phyloP scores from a whole-genome alignment of 2,797 vertebrate genomes.

The Dicrostonyx torquatus region DNA sequence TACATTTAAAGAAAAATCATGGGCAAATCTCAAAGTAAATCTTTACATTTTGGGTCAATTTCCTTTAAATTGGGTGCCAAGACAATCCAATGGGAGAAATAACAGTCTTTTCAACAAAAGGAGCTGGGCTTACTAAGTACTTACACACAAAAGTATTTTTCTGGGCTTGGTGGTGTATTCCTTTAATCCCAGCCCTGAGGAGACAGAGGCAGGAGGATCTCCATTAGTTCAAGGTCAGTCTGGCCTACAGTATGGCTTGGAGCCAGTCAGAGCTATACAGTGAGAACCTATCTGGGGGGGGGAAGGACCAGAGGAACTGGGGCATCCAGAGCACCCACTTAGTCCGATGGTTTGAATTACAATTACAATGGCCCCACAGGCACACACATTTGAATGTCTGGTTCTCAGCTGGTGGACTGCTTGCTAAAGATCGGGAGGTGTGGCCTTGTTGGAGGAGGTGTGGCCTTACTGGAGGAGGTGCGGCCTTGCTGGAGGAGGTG shows the following conservation, averaged over 20 bases:
- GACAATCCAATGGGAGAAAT: not conserved
- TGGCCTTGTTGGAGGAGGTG: not conserved
- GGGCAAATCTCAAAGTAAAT: not conserved
- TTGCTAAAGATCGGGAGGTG: not conserved
- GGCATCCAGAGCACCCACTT: not conserved
- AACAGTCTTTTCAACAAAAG: not conserved
- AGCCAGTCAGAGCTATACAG: not conserved
- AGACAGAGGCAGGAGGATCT: not conserved
- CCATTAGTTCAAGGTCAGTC: not conserved
- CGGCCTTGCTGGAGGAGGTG: not conserved
- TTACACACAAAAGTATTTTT: not conserved
- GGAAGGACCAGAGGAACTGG: too few species aligned
- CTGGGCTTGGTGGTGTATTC: not conserved
- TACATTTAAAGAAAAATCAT: slow-evolving; percentile 43
- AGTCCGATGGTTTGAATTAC: not conserved
- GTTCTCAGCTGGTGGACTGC: not conserved
- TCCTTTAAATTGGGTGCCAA: not conserved
- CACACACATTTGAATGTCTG: not conserved
- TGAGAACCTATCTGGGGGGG: not conserved
- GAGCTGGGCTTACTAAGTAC: not conserved
- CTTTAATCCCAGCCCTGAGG: not conserved
- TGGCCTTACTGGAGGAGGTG: not conserved
- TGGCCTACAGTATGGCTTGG: not conserved
- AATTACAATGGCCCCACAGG: not conserved
- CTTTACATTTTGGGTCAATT: not conserved